Conservation (phyloP, 1,140 invertebrate genomes). For the Harpegnathos saltator region DNA sequence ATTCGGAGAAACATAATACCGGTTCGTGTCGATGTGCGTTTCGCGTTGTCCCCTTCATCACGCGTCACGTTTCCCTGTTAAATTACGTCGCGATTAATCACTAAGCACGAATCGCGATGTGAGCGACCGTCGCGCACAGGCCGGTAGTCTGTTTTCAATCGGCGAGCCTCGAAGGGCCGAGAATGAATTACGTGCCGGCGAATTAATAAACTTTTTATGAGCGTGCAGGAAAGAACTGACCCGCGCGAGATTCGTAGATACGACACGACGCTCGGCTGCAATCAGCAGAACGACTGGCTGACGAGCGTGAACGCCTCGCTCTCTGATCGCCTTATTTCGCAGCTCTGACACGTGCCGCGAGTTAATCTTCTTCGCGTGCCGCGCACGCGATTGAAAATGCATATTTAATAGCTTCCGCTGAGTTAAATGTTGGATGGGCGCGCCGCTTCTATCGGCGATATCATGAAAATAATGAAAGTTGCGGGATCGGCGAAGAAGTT, state of each 20-base stretch:
- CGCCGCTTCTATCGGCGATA: background rate
- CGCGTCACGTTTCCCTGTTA: no score
- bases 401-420: no score
- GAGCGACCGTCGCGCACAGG: no score
- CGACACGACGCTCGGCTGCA: slow-evolving; percentile 17
- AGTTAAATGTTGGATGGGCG: background rate
- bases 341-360: background rate
- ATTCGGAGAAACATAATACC: no score
- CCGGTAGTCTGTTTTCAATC: background rate
- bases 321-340: background rate
- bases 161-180: background rate
- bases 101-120: no score
- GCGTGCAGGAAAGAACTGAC: background rate
- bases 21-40: no score
- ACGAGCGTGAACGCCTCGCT: background rate
- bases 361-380: no score
- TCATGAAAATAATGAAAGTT: background rate
- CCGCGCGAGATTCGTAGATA: slow-evolving; percentile 41
- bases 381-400: no score
- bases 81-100: no score
- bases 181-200: slow-evolving; percentile 53
- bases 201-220: slow-evolving; percentile 56
- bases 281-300: background rate
- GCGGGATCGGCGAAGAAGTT: background rate
- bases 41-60: no score